phyloP scores from a whole-genome alignment of 2,888 invertebrate species.

The Hypolimnas misippus region DNA sequence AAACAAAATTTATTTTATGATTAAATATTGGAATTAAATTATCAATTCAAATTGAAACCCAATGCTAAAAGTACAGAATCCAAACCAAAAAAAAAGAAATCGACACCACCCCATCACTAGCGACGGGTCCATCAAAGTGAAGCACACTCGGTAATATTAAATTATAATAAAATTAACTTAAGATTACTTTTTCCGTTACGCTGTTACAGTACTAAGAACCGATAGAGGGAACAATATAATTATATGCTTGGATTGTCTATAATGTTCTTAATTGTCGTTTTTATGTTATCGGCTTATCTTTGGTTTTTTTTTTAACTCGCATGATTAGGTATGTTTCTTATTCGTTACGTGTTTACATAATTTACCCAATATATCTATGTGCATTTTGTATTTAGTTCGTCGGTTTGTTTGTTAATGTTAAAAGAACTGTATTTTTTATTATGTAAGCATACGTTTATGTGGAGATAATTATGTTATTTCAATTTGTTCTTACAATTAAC shows the following conservation, averaged over 20 bases:
- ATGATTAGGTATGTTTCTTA: conserved; percentile 13
- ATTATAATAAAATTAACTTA: conserved; percentile 82
- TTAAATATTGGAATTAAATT: too few relatives aligned
- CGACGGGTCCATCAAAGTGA: conserved; percentile 77
- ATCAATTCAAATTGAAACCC: too few relatives aligned
- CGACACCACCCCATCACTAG: conserved; percentile 52
- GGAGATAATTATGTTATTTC: not conserved
- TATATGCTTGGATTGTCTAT: conserved; percentile 26
- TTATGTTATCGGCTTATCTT: conserved; percentile 27
- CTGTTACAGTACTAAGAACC: conserved; percentile 38
- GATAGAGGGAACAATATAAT: conserved; percentile 47
- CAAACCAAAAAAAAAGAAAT: too few relatives aligned
- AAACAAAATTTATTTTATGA: too few relatives aligned
- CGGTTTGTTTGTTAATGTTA: not conserved
- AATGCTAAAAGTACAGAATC: too few relatives aligned
- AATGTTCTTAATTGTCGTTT: conserved; percentile 23
- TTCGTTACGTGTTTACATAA: not conserved
- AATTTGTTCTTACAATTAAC: not conserved
- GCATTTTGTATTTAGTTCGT: not conserved
- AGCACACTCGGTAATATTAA: conserved; percentile 80
- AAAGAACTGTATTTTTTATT: too few relatives aligned
- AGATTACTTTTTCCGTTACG: conserved; percentile 59
- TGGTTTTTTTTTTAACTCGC: conserved; percentile 7
- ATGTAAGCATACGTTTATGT: too few relatives aligned
- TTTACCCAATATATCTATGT: not conserved